A percentile compares a stretch with the other conserved stretches of the same genome.
phyloP scores from a whole-genome alignment of 1,140 invertebrate genomes.

The Cherax quadricarinatus region DNA sequence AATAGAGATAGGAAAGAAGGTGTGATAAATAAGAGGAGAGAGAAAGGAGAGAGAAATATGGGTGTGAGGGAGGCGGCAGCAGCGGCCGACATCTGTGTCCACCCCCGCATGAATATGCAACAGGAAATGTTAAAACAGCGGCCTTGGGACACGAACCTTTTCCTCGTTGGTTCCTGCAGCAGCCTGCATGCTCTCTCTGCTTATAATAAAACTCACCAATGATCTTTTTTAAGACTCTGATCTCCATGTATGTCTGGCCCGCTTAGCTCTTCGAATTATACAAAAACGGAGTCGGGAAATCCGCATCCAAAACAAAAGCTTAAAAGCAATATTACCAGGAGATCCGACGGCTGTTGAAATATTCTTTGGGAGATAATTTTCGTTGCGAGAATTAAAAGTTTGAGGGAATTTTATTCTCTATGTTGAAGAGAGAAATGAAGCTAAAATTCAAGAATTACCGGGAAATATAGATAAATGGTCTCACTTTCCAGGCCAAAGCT shows the following conservation, averaged over 20 bases:
- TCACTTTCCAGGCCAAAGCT: too few relatives aligned
- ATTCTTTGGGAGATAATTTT: too few relatives aligned
- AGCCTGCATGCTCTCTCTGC: not conserved
- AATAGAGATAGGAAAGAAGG: too few relatives aligned
- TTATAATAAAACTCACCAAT: not conserved
- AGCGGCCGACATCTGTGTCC: constrained; percentile 55
- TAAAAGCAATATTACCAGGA: too few relatives aligned
- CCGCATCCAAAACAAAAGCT: too few relatives aligned
- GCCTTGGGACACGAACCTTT: constrained; percentile 66
- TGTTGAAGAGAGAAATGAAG: too few relatives aligned
- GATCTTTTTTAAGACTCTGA: constrained; percentile 16
- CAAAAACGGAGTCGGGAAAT: too few relatives aligned
- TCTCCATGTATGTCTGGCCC: not conserved
- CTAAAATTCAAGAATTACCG: too few relatives aligned
- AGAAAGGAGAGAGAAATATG: constrained; percentile 44
- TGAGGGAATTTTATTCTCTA: too few relatives aligned
- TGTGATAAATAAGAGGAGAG: constrained; percentile 35
- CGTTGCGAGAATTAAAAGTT: too few relatives aligned
- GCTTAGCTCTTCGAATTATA: not conserved
- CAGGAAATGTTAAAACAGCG: constrained; percentile 68
- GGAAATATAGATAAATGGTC: too few relatives aligned
- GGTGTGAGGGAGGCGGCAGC: not conserved
- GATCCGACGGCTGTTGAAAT: too few relatives aligned
- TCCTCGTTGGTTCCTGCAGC: constrained; percentile 41
- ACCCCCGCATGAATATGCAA: constrained; percentile 65